Base-by-base conservation (phyloP, 2,113 vertebrate genomes). In the Rhipidura dahli region DNA sequence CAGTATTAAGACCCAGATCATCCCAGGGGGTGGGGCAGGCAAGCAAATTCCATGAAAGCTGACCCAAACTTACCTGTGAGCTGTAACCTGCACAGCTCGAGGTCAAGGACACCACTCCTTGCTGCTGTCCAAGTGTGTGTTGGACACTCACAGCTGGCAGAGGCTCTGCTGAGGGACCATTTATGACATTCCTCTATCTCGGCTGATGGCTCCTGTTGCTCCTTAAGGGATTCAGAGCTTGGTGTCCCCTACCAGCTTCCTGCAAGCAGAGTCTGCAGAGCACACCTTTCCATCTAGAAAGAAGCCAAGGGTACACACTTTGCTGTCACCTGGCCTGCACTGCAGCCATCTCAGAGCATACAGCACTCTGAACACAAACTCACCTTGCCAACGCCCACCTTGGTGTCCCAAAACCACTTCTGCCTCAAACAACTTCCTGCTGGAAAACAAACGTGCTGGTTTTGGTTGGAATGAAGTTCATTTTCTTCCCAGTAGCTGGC, bases 121-220 rank as follows among this genome's bases (percentile, higher is more conserved):
- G n/a, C 44, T 87, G 1, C 1, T 44, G 31, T 15, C 7, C n/a
- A 4, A 3, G 13, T 10, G 37, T 2, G 15, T 26, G 24, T 50
- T 61, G 47, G 49, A 71, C 40, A 85, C 27, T 73, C 51, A 4
- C 75, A 85, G 65, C 81, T 78, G 60, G 13, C 69, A 77, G 31
- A 77, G 54, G 24, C 23, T 42, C 65, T 91, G 47, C 51, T 88
- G 49, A 56, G 33, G 44, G 17, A 86, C 35, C 33, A 40, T n/a
- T 82, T 50, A 16, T n/a, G 61, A 37, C 10, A 35, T 24, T 83
- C 35, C 57, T 80, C 20, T 47, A 5, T 27, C 22, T 45, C 3
- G 0, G 80, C 14, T 65, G 68, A 69, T 39, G 26, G 54, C 33
- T 42, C 8, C 63, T 45, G 53, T 7, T 37, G 71, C 28, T 54